These are phyloP conservation scores for Trichomalopsis sarcophagae DNA, from an alignment of 1,140 invertebrate species.

Conservation along the genomic window DNA sequence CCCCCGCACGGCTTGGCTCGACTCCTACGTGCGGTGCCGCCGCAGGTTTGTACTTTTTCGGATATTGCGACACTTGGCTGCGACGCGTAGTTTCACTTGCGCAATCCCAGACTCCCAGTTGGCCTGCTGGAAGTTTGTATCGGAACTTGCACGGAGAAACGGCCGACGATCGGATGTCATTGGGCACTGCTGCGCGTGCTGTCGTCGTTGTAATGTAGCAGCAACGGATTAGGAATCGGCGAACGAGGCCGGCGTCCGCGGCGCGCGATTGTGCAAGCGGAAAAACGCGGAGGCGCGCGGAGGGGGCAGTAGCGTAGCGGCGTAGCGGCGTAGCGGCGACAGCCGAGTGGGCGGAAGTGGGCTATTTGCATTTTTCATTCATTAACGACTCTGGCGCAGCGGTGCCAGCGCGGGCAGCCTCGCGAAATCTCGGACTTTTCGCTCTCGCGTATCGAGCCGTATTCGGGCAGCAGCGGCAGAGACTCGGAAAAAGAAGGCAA, in stretches of 20 bases:
- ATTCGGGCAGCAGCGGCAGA: not conserved
- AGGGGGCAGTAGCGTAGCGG: not conserved
- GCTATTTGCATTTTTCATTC: constrained; percentile 54
- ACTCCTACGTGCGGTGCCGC: constrained; percentile 31
- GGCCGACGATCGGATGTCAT: too few relatives aligned
- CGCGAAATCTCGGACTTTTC: constrained; percentile 40
- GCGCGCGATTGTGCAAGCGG: constrained; percentile 46
- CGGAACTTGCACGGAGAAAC: too few relatives aligned
- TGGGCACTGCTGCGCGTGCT: too few relatives aligned
- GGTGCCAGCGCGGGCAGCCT: not conserved
- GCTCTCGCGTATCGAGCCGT: not conserved
- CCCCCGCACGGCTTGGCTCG: not conserved
- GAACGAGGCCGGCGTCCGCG: constrained; percentile 25
- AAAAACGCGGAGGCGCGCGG: constrained; percentile 28
- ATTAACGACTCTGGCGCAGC: constrained; percentile 39
- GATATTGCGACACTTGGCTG: not conserved
- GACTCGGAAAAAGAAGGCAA: not conserved
- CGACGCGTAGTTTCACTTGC: not conserved
- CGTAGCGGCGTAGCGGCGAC: too few relatives aligned
- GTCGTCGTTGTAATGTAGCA: too few relatives aligned
- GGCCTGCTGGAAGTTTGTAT: too few relatives aligned
- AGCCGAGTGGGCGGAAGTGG: constrained; percentile 46
- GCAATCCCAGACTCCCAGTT: too few relatives aligned
- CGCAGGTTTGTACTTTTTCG: constrained; percentile 15
- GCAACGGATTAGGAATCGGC: constrained; percentile 41